phyloP scores from a whole-genome alignment of 1,140 invertebrate species.

The Ips typographus region DNA sequence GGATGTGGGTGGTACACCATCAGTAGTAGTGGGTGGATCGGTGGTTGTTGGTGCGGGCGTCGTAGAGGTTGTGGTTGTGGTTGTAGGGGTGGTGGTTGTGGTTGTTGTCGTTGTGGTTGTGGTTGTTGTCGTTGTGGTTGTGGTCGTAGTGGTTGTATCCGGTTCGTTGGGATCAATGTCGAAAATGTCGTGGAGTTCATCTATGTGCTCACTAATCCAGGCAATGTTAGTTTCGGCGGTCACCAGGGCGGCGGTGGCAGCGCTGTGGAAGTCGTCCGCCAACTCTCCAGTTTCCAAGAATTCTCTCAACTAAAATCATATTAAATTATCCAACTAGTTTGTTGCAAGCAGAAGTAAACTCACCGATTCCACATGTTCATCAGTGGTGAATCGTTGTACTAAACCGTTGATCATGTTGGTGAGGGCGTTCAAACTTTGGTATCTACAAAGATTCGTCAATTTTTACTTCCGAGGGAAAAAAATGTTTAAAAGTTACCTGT shows the following conservation, averaged over 20 bases:
- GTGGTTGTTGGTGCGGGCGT: background rate
- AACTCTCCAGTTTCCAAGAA: conserved; percentile 26
- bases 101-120: background rate
- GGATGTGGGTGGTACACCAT: background rate
- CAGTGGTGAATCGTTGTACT: conserved; percentile 33
- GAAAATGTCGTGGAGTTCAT: conserved; percentile 16
- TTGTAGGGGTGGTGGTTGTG: conserved; percentile 1
- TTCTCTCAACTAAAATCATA: conserved; percentile 22
- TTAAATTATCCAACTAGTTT: conserved; percentile 6
- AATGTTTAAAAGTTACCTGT: conserved; percentile 16
- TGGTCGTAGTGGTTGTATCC: background rate
- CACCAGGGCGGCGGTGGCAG: conserved; percentile 17
- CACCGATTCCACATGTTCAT: conserved; percentile 23
- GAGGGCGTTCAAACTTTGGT: conserved; percentile 34
- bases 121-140: background rate
- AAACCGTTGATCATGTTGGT: conserved; percentile 28
- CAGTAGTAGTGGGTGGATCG: background rate
- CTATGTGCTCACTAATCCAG: conserved; percentile 21
- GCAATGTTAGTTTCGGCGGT: conserved; percentile 22
- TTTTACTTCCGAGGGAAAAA: background rate
- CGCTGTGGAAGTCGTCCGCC: conserved; percentile 20
- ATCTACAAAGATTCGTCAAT: conserved; percentile 6
- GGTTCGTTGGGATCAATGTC: conserved; percentile 1
- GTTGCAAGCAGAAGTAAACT: background rate
- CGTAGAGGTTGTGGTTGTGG: background rate